Base-by-base conservation (phyloP, 92 coral and sea anemone genomes). In the Isaurus tuberculatus region DNA sequence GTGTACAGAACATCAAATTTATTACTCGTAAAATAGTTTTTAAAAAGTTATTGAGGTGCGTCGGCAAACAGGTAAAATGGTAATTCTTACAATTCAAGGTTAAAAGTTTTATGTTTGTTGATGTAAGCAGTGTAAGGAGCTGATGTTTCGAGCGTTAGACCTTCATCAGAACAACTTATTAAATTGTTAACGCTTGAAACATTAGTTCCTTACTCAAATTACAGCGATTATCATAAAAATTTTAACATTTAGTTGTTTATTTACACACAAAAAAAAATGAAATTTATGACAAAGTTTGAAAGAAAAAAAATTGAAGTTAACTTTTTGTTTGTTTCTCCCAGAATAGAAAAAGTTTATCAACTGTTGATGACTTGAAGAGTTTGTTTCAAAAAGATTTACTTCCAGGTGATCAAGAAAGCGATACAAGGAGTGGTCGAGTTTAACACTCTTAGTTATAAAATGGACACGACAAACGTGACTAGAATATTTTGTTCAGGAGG, bases 401-500 rank as follows among this genome's bases (percentile, higher is more conserved):
- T 27, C 36, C 20, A 16, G 27, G 14, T 10, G 25, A 58, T 26
- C 32, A 14, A 11, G 14, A 26, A n/a, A 23, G 36, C 1, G 26
- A 8, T n/a, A 10, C 31, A 26, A 13, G n/a, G 13, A 44, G 26
- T 25, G 4, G 30, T 13, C 23, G 23, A 49, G 30, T 26, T 14
- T 60, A 16, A 26, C 58, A 8, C 4, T 22, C 53, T 57, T 77
- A 22, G 2, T n/a, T 51, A n/a, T 22, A 8, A 60, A 46, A 77
- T 77, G 82, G 51, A 58, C 17, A 34, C 49, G 27, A 8, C 51
- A 33, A 77, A 77, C 58, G 9, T 77, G 36, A 57, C 48, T 9
- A 14, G 53, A 11, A 10, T 37, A 22, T 63, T 29, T 36, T 77
- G 82, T 36, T 36, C 31, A 5, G 82, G 82, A 58, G 97, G 93